Conservation (phyloP, 2,113 vertebrate genomes). For the Choloepus hoffmanni region DNA sequence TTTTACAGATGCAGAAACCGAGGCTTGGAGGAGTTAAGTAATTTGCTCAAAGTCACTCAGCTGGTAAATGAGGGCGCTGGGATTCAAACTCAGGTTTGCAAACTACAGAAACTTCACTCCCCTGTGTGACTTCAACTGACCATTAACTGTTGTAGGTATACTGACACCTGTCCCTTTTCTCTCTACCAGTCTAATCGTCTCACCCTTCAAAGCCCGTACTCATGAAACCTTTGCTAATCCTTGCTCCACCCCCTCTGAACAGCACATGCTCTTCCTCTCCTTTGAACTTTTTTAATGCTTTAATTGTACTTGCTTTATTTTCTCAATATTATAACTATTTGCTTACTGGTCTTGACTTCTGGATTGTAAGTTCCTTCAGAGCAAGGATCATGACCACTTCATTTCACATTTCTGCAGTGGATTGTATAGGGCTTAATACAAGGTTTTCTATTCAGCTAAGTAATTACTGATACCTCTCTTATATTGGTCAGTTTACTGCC, state of each 20-base stretch:
- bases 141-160: background rate
- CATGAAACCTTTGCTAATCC: background rate
- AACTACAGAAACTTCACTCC: background rate
- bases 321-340: background rate
- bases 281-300: background rate
- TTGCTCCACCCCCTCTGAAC: background rate
- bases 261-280: background rate
- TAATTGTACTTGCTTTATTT: background rate
- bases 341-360: background rate
- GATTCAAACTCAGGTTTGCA: background rate
- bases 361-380: background rate
- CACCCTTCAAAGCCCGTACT: background rate
- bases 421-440: background rate
- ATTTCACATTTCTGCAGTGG: background rate
- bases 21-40: background rate
- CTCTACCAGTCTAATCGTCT: background rate
- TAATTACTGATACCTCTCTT: background rate
- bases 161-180: background rate
- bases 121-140: background rate
- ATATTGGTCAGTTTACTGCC: background rate
- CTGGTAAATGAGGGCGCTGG: background rate
- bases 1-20: slow-evolving; percentile 18
- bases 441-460: background rate
- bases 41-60: slow-evolving; percentile 1
- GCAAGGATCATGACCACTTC: slow-evolving; percentile 1